Base-by-base conservation (phyloP, 2,888 invertebrate species). In the Ormyrus labotus region DNA sequence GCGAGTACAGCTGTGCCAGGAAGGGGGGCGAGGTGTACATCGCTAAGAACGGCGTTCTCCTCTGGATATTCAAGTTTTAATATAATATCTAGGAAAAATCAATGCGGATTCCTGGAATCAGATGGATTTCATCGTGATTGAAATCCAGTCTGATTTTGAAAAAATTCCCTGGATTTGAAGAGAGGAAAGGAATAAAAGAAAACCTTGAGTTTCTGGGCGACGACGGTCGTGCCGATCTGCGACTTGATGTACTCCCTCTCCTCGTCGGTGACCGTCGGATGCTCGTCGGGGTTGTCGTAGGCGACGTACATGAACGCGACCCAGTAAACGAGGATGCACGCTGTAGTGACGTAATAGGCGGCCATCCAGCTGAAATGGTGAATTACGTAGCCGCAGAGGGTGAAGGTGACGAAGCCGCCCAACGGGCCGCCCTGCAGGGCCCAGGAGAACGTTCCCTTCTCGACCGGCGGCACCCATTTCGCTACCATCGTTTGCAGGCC, bases 1-100 rank as follows among this genome's bases (percentile, higher is more conserved):
- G 96, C n/a, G 96, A 91, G 67, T 95, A 89, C 6, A 93, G 84
- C 86, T 96, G 91, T 0, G 94, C 94, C 90, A 94, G 92, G 89
- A 96, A 96, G 50, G 96, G 96, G 60, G 94, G 84, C 0, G 95
- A 96, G 3, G 93, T 90, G 6, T 4, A 34, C 3, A 34, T 34
- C 34, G 34, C 34, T 34, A 34, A 34, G 34, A 34, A 34, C 4
- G 34, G 34, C 3, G 34, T 34, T 34, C 34, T 34, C 34, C 34
- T 34, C 34, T 34, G 34, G 34, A 34, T 34, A 34, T 34, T 34
- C 34, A 34, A 34, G 34, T 34, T 34, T 34, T 34, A 34, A 34
- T 34, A 34, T 19, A 19, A 19, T 19, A 19, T 19, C 19, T 19
- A 19, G 19, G 19, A 19, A 19, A 19, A 19, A 19, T 1, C 19